Evolutionary conservation across 2,113 vertebrate genomes (phyloP).

Genomic region (Lepisosteus osseus): DNA sequence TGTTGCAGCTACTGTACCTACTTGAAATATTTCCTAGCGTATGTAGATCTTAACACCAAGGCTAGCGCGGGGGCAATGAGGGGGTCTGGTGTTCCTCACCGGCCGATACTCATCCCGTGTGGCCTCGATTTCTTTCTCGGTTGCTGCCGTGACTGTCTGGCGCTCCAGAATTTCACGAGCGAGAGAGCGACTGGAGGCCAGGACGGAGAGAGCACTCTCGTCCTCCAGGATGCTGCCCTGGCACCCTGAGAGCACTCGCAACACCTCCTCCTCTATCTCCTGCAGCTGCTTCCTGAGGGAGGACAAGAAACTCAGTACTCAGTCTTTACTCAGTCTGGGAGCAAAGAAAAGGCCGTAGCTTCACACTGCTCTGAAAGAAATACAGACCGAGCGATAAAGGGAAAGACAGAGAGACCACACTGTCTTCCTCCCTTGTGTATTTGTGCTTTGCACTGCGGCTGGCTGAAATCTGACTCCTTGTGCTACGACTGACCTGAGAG

Average conservation of each 20-base stretch:
- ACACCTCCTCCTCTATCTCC: slow-evolving; percentile 51
- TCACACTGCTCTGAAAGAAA: neutral
- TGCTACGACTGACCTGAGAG: neutral
- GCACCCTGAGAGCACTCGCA: slow-evolving; percentile 42
- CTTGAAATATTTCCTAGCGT: neutral
- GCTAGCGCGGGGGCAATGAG: neutral
- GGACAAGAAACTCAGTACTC: neutral
- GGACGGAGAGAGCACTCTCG: slow-evolving; percentile 61
- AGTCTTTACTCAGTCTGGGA: neutral
- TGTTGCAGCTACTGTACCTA: too few relatives aligned
- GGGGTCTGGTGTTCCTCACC: slow-evolving; percentile 43
- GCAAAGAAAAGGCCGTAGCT: neutral
- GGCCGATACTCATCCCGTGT: slow-evolving; percentile 57
- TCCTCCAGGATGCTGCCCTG: slow-evolving; percentile 58
- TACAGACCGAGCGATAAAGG: neutral
- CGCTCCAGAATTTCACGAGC: slow-evolving; percentile 65
- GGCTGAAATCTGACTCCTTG: neutral
- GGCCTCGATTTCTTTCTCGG: slow-evolving; percentile 67
- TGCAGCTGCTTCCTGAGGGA: slow-evolving; percentile 44
- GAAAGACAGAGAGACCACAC: too few relatives aligned
- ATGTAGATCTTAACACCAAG: neutral
- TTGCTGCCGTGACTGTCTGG: slow-evolving; percentile 60
- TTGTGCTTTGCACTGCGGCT: neutral
- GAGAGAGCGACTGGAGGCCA: slow-evolving; percentile 55
- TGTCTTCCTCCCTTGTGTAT: neutral